These are phyloP conservation scores for Pogonus chalceus DNA, from an alignment of 1,140 invertebrate species.

Conservation along the genomic window DNA sequence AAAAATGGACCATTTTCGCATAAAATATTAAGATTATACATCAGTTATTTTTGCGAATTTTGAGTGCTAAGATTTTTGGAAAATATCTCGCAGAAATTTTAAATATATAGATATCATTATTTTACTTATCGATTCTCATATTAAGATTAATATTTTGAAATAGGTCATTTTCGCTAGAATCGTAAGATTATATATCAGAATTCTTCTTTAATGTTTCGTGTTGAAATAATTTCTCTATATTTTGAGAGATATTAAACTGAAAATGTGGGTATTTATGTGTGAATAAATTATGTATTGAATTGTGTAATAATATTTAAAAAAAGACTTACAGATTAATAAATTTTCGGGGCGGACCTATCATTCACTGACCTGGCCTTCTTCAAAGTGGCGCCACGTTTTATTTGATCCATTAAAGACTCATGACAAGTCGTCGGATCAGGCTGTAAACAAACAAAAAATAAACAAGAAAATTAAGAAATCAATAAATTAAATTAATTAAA, in stretches of 20 bases:
- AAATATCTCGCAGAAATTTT: no score
- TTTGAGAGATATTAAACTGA: not conserved
- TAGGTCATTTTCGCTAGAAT: no score
- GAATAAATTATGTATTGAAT: not conserved
- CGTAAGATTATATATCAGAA: not conserved
- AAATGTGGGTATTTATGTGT: not conserved
- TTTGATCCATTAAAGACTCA: conserved; percentile 80
- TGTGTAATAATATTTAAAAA: not conserved
- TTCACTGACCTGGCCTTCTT: conserved; percentile 41
- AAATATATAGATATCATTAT: no score
- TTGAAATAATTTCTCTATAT: not conserved
- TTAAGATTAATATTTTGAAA: no score
- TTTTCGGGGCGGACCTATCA: conserved; percentile 34
- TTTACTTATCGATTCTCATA: no score
- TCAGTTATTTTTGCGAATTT: no score
- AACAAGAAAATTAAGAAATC: conserved; percentile 2
- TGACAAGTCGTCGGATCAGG: conserved; percentile 59
- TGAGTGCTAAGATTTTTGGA: no score
- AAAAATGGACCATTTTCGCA: no score
- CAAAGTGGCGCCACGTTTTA: conserved; percentile 70
- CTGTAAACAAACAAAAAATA: conserved; percentile 37
- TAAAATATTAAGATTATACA: no score
- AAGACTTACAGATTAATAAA: conserved; percentile 14
- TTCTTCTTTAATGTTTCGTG: not conserved
- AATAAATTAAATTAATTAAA: conserved; percentile 11